Evolutionary conservation across 2,888 invertebrate species (phyloP).

Genomic region (Prenolepis imparis): DNA sequence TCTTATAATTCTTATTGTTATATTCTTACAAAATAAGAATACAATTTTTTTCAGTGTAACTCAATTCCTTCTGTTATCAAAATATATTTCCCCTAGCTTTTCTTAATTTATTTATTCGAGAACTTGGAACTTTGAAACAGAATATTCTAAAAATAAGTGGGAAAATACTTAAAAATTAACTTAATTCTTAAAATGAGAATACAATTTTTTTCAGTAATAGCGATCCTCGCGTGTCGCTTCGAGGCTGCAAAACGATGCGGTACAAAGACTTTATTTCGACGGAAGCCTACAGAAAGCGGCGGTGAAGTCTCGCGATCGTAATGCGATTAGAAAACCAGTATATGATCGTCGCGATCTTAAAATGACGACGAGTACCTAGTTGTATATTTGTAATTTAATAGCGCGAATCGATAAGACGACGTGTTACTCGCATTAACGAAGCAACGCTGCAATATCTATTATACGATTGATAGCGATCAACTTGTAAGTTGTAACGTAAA

Average conservation of each 20-base stretch:
- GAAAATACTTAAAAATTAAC: no score
- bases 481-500: conserved; percentile 8
- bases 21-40: no score
- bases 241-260: conserved; percentile 27
- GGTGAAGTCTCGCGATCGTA: conserved; percentile 45
- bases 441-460: conserved; percentile 19
- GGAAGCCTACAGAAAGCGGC: conserved; percentile 41
- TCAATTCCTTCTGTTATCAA: no score
- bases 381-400: conserved; percentile 38
- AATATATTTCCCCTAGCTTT: no score
- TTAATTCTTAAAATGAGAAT: no score
- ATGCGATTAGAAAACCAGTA: conserved; percentile 52
- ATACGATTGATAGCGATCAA: conserved; percentile 28
- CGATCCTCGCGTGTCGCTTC: conserved; percentile 40
- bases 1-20: no score
- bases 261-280: conserved; percentile 8
- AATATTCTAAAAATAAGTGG: no score
- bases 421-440: conserved; percentile 32
- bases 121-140: no score
- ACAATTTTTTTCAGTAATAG: no score
- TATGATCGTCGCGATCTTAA: conserved; percentile 5
- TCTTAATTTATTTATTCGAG: no score
- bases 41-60: no score
- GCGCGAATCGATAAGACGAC: conserved; percentile 44
- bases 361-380: background rate